Conservation (phyloP, 2,888 invertebrate genomes). For the Drosophila demipolita region DNA sequence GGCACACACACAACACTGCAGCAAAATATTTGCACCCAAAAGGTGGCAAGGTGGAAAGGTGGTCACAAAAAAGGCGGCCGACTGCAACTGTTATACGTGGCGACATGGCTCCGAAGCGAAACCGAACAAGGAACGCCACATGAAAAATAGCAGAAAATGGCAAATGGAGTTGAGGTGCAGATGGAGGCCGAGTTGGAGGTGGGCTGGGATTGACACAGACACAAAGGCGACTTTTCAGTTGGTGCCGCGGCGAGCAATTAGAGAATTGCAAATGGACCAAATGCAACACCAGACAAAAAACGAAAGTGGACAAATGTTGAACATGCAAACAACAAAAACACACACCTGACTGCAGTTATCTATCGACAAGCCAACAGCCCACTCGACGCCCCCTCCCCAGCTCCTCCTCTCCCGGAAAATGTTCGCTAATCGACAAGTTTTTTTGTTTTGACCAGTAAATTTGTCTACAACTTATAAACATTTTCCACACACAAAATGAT, state of each 20-base stretch:
- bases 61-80: slow-evolving; percentile 19
- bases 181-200: background rate
- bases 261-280: slow-evolving; percentile 63
- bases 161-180: slow-evolving; percentile 2
- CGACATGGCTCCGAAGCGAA: slow-evolving; percentile 46
- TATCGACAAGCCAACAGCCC: slow-evolving; percentile 1
- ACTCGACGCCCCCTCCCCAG: background rate
- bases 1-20: slow-evolving; percentile 6
- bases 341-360: slow-evolving; percentile 29
- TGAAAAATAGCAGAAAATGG: slow-evolving; percentile 23
- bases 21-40: slow-evolving; percentile 39
- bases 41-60: slow-evolving; percentile 38
- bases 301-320: slow-evolving; percentile 76
- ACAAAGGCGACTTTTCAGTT: slow-evolving; percentile 36
- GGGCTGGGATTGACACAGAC: slow-evolving; percentile 11
- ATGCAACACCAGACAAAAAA: slow-evolving; percentile 37
- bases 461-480: slow-evolving; percentile 59
- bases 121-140: slow-evolving; percentile 27
- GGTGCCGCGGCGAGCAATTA: slow-evolving; percentile 62
- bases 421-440: slow-evolving; percentile 48
- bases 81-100: slow-evolving; percentile 46
- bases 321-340: slow-evolving; percentile 69
- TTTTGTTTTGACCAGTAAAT: slow-evolving; percentile 40
- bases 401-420: slow-evolving; percentile 18
- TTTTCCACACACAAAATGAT: slow-evolving; percentile 59